Evolutionary conservation across 2,113 vertebrate genomes (phyloP), one percentile per base, ranked within the genome.

Genomic region (Leuciscus idus): DNA sequence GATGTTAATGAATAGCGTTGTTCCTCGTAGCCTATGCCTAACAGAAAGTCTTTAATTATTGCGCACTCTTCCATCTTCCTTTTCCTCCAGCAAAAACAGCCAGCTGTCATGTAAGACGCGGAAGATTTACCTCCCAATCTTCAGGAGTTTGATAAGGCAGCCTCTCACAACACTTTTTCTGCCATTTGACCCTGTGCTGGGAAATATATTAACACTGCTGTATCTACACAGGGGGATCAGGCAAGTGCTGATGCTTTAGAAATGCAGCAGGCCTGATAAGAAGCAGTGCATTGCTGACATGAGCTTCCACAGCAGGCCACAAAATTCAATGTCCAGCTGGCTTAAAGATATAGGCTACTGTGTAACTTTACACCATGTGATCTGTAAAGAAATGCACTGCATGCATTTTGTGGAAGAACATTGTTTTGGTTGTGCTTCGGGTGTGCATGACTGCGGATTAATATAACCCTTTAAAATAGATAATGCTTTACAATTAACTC

Each of bases 41-140:
- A 82, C 33, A 74, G 77, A 86, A 39, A 70, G 64, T 57, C 33
- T 72, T 85, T 79, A 61, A 86, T 86, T 81, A 73, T 79, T n/a
- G 46, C 2, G 15, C 39, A 39, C 48, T 43, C 26, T 70, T 85
- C 55, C 26, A 57, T 46, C 36, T 30, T 77, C 26, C n/a, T 11
- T 43, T 59, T 28, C 36, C 76, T 80, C 75, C 78, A 62, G 57
- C 78, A 39, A 61, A 75, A 70, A 61, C 26, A 43, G 17, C 62
- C 48, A 28, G 62, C 84, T 80, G 76, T 48, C 76, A 85, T 72
- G 64, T 55, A 68, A 77, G 74, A 68, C 4, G 15, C 62, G 23
- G 23, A 55, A 55, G 30, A 55, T 57, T 66, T 59, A 50, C 84
- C 84, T 55, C n/a, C 57, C 84, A 77, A 76, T 78, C 73, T 84